These are phyloP conservation scores for Lottia gigantea DNA, from an alignment of 2,888 invertebrate genomes.

Conservation along the genomic window DNA sequence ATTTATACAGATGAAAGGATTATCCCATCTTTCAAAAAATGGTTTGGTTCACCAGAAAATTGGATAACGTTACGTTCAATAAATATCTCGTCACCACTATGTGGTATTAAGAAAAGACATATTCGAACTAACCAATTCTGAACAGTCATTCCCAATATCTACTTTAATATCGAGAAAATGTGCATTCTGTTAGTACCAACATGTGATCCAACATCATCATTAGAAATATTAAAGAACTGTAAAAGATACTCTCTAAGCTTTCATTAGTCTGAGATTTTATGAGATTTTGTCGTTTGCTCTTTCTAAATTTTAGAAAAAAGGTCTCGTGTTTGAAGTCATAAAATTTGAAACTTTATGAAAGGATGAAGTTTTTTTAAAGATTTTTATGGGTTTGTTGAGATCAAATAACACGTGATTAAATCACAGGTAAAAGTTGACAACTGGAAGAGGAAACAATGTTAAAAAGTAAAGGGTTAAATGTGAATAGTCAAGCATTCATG, in stretches of 20 bases:
- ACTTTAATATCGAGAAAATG: too few species aligned
- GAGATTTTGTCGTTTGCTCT: slow-evolving; percentile 4
- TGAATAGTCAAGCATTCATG: too few species aligned
- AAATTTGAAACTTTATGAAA: slow-evolving; percentile 2
- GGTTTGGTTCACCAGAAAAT: too few species aligned
- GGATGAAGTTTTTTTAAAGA: not conserved
- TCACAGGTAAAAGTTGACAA: not conserved
- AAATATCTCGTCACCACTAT: too few species aligned
- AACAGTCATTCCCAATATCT: too few species aligned
- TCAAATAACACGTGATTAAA: not conserved
- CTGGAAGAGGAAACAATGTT: too few species aligned
- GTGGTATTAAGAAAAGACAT: too few species aligned
- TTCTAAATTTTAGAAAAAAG: not conserved
- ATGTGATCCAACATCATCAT: slow-evolving; percentile 1
- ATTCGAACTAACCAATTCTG: too few species aligned
- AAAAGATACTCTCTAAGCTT: not conserved
- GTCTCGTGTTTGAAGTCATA: slow-evolving; percentile 6
- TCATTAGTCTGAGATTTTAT: slow-evolving; percentile 7
- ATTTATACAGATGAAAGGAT: too few species aligned
- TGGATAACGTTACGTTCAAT: too few species aligned
- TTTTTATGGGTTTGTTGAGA: not conserved
- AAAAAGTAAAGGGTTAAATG: too few species aligned
- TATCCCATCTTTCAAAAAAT: too few species aligned
- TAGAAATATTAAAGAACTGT: not conserved
- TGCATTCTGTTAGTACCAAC: not conserved